Base-by-base conservation (phyloP, 1,140 invertebrate genomes). In the Planococcus citri region DNA sequence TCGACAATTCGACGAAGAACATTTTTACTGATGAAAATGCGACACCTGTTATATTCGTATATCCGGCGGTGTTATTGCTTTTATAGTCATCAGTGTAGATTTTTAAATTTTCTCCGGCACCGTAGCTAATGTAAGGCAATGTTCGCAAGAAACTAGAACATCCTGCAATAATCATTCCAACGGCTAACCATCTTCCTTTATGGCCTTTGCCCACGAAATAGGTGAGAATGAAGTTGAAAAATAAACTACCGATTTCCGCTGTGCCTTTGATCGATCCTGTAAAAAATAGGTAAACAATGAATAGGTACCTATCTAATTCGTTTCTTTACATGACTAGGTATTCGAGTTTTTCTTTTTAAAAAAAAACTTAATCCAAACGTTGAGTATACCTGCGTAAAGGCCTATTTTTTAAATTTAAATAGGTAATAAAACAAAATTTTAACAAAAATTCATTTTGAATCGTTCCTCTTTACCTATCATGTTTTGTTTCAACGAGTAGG, bases 121-220 rank as follows among this genome's bases (percentile, higher is more conserved):
- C 87, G 72, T 88, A 91, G 1, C 91, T 77, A 69, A 88, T 83
- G 73, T 90, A 88, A 1, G 89, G 89, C 0, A 87, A 73, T 58
- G 86, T 85, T 68, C 85, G 86, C 69, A 90, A 73, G 70, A 89
- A 79, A 75, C 87, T 89, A 73, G 86, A 88, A 0, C 85, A 64
- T 0, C 86, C 86, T 9, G 88, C 87, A 27, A 85, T 83, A 38
- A 87, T 82, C 68, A 88, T 82, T 21, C 88, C 88, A 74, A 85
- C 75, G 0, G 86, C 85, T 71, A 89, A 86, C 86, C 87, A 88
- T 74, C 86, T 77, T 14, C 87, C 87, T 71, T 86, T 79, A 77
- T 90, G 87, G 25, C 85, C 83, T 75, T 82, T 79, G 60, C 84
- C 85, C 29, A 86, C 86, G 75, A 87, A 86, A 75, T 89, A 88